Percentiles rank a stretch among this genome's conserved stretches.
These are phyloP conservation scores for Tiliacea aurago DNA, from an alignment of 2,888 invertebrate genomes.

Conservation along the genomic window DNA sequence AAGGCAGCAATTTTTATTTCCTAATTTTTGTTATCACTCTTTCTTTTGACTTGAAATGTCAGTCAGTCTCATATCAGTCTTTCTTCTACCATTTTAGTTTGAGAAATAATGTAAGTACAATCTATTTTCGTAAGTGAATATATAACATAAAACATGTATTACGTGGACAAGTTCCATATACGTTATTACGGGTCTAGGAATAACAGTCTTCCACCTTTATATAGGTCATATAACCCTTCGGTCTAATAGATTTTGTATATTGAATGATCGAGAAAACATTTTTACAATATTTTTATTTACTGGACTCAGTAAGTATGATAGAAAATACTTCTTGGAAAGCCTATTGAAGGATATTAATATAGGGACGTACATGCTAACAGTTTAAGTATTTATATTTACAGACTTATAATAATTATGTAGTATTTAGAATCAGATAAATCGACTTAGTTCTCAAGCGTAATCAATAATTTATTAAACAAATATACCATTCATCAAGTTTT, in stretches of 20 bases:
- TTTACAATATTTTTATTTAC: conserved; percentile 35
- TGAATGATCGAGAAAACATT: conserved; percentile 30
- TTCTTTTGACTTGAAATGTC: background rate
- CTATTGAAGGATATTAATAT: background rate
- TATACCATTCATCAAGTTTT: conserved; percentile 31
- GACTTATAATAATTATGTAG: conserved; percentile 2
- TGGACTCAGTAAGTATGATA: background rate
- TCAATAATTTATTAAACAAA: conserved; percentile 34
- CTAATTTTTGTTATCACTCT: too few relatives aligned
- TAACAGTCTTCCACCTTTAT: conserved; percentile 48
- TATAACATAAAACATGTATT: conserved; percentile 50
- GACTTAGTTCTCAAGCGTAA: conserved; percentile 25
- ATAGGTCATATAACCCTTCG: conserved; percentile 55
- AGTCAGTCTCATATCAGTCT: too few relatives aligned
- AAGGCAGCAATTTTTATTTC: background rate
- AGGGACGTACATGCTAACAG: background rate
- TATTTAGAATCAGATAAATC: background rate
- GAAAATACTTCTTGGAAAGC: background rate
- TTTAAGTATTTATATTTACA: background rate
- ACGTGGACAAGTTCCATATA: conserved; percentile 29
- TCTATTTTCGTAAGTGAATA: conserved; percentile 55
- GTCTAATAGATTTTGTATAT: conserved; percentile 40
- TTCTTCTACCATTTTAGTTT: conserved; percentile 1
- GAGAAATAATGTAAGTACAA: conserved; percentile 16
- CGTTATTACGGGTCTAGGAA: conserved; percentile 52